Conservation (phyloP, 2,888 invertebrate species). For the Hetaerina titia region DNA sequence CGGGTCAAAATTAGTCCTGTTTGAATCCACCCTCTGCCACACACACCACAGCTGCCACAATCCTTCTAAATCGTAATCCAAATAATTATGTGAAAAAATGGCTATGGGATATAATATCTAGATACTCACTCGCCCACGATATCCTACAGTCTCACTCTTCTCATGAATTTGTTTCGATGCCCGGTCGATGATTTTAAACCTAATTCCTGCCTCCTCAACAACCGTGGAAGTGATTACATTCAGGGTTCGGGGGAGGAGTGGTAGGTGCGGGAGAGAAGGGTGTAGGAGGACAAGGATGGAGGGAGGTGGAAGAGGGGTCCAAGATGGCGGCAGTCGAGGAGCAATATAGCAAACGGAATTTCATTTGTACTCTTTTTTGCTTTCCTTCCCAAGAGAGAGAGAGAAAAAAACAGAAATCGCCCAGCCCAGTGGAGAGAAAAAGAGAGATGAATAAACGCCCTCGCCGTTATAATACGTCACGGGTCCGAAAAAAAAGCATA, state of each 20-base stretch:
- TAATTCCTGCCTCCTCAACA: not conserved
- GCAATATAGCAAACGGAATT: not conserved
- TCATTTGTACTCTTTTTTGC: not conserved
- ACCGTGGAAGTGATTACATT: not conserved
- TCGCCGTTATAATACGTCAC: constrained; percentile 24
- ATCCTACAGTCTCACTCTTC: too few relatives aligned
- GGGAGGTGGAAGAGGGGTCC: not conserved
- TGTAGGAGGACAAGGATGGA: not conserved
- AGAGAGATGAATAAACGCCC: not conserved
- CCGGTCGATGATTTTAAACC: too few relatives aligned
- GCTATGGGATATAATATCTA: too few relatives aligned
- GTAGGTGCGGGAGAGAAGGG: not conserved
- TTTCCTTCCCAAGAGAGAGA: not conserved
- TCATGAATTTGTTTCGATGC: too few relatives aligned
- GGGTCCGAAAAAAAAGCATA: not conserved
- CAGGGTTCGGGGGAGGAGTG: not conserved
- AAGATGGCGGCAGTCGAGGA: not conserved
- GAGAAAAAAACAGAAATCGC: not conserved
- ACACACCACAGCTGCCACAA: too few relatives aligned
- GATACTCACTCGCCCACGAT: too few relatives aligned
- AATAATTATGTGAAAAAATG: too few relatives aligned
- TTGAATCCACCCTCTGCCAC: too few relatives aligned
- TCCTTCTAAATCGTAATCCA: too few relatives aligned
- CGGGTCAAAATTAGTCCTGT: too few relatives aligned
- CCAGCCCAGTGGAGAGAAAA: not conserved